A percentile compares a stretch with the other conserved stretches of the same genome.
Conservation (phyloP, 1,140 invertebrate genomes). For the Eurosta solidaginis region DNA sequence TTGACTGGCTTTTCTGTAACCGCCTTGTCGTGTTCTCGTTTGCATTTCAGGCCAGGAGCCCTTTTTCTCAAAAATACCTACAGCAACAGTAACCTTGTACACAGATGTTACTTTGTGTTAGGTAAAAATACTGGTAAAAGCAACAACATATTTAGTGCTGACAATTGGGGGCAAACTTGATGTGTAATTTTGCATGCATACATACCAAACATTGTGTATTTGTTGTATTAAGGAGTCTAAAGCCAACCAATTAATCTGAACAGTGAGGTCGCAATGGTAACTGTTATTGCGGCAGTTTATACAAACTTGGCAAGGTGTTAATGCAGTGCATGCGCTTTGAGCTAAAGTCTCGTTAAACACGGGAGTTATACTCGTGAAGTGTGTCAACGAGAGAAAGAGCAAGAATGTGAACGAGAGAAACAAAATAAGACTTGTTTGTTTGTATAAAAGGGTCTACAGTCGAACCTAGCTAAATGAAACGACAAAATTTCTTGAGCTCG, state of each 20-base stretch:
- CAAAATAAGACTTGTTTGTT: too few relatives aligned
- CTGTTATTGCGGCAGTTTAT: neutral
- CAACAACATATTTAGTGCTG: neutral
- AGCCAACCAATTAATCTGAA: neutral
- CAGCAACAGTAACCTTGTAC: neutral
- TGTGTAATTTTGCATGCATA: neutral
- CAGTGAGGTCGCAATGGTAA: neutral
- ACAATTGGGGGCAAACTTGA: neutral
- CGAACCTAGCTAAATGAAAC: too few relatives aligned
- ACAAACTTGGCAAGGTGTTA: neutral
- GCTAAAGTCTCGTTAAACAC: neutral
- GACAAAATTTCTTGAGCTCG: too few relatives aligned
- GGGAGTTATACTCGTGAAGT: neutral
- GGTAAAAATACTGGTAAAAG: neutral
- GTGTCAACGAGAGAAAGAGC: neutral
- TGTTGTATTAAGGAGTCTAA: neutral
- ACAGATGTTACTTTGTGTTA: neutral
- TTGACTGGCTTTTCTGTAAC: neutral
- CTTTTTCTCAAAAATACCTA: neutral
- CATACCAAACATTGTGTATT: neutral
- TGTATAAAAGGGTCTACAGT: too few relatives aligned
- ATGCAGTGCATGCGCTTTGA: neutral
- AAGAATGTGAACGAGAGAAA: neutral
- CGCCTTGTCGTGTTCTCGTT: neutral
- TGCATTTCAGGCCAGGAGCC: neutral